Conservation (phyloP, 1,140 invertebrate genomes). For the Neodiprion fabricii region DNA sequence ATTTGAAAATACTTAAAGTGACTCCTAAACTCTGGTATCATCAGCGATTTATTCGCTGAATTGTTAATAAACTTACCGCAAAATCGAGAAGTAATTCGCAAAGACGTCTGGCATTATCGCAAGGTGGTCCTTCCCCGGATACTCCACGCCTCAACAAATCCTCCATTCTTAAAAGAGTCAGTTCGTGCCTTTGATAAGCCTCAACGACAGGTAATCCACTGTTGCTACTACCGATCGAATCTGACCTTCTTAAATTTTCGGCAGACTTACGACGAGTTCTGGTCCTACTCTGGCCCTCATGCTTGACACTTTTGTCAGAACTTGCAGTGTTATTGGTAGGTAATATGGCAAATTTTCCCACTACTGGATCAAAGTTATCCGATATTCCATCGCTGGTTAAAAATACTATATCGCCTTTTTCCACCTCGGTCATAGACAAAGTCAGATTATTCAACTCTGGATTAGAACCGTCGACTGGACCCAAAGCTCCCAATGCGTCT, state of each 20-base stretch:
- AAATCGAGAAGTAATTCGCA: conserved; percentile 82
- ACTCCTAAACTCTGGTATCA: too few relatives aligned
- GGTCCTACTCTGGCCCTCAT: conserved; percentile 40
- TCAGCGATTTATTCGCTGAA: background rate
- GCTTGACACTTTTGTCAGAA: conserved; percentile 41
- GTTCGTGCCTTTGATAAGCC: conserved; percentile 81
- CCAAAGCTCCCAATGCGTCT: conserved; percentile 88
- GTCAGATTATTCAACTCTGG: conserved; percentile 92
- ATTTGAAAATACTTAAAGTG: too few relatives aligned
- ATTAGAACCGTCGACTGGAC: conserved; percentile 87
- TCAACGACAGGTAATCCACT: conserved; percentile 76
- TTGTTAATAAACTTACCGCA: conserved; percentile 61
- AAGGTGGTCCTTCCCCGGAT: conserved; percentile 66
- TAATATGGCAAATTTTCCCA: conserved; percentile 87
- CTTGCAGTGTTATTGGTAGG: conserved; percentile 40
- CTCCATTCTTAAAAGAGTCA: conserved; percentile 81
- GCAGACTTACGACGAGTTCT: conserved; percentile 57
- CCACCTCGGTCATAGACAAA: conserved; percentile 85
- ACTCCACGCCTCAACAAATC: conserved; percentile 80
- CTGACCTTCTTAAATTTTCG: conserved; percentile 38
- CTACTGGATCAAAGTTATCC: conserved; percentile 94
- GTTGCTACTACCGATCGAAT: conserved; percentile 46
- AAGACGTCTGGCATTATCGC: conserved; percentile 67
- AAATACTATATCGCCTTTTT: conserved; percentile 86
- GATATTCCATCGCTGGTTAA: conserved; percentile 92